Evolutionary conservation across 2,888 invertebrate genomes (phyloP).

Genomic region (Yponomeuta plumbellus): DNA sequence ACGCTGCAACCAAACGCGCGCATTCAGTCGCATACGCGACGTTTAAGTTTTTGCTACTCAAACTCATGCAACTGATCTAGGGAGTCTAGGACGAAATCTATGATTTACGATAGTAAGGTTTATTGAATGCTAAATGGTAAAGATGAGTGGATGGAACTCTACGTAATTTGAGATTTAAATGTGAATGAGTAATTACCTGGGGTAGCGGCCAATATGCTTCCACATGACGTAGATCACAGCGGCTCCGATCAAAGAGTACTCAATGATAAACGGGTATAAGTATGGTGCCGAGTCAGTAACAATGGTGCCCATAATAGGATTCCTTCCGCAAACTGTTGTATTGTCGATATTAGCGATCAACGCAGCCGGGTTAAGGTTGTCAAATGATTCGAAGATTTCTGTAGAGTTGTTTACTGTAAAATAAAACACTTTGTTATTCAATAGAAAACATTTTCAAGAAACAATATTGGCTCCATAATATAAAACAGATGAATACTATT

Average conservation of each 20-base stretch:
- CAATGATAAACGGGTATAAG: constrained; percentile 96
- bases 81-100: neutral
- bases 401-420: constrained; percentile 61
- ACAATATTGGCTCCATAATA: constrained; percentile 44
- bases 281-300: constrained; percentile 96
- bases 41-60: constrained; percentile 6
- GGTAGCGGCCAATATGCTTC: constrained; percentile 94
- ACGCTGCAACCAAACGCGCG: constrained; percentile 73
- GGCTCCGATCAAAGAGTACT: constrained; percentile 96
- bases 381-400: constrained; percentile 75
- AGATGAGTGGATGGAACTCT: neutral
- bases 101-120: neutral
- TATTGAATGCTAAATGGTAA: neutral
- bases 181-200: constrained; percentile 73
- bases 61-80: constrained; percentile 13
- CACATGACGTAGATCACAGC: constrained; percentile 98
- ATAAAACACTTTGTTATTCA: constrained; percentile 17
- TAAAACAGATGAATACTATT: neutral
- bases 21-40: constrained; percentile 39
- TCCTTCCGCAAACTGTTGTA: constrained; percentile 83
- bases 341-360: constrained; percentile 75
- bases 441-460: neutral
- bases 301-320: constrained; percentile 94
- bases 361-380: constrained; percentile 77
- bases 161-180: neutral